Evolutionary conservation across 2,888 invertebrate species (phyloP).

Genomic region (Dinocampus coccinellae): DNA sequence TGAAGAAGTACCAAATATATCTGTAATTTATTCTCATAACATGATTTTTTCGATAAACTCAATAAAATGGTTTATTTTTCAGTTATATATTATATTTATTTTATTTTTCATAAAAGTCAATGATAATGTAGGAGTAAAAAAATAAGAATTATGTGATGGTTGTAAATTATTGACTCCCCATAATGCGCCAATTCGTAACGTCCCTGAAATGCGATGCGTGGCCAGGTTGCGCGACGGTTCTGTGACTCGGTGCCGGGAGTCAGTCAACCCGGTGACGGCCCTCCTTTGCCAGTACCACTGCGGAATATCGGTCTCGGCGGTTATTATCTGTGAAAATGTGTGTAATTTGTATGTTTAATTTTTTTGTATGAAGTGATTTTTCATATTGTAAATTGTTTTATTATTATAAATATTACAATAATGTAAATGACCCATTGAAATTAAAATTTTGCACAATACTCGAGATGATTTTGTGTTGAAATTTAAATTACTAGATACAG

Average conservation of each 20-base stretch:
- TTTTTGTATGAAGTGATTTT: no score
- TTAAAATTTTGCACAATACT: neutral
- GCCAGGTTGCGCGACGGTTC: constrained; percentile 61
- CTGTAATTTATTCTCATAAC: neutral
- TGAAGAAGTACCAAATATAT: neutral
- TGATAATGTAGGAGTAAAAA: neutral
- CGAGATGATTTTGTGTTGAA: neutral
- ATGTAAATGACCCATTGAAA: constrained; percentile 15
- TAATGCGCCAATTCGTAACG: constrained; percentile 9
- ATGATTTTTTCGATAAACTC: neutral
- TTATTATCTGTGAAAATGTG: constrained; percentile 2
- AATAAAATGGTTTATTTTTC: neutral
- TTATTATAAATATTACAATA: no score
- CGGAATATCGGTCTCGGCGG: constrained; percentile 34
- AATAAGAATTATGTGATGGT: neutral
- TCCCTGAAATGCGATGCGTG: constrained; percentile 53
- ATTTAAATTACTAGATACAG: neutral
- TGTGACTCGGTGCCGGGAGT: constrained; percentile 63
- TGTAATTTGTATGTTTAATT: no score
- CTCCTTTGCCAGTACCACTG: constrained; percentile 45
- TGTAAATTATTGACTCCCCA: neutral
- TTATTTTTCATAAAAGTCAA: neutral
- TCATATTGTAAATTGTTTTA: no score
- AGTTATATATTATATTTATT: neutral
- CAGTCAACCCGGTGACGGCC: constrained; percentile 68